These are phyloP conservation scores for Drosophila simulans DNA, from an alignment of 1,140 invertebrate species.

Conservation along the genomic window DNA sequence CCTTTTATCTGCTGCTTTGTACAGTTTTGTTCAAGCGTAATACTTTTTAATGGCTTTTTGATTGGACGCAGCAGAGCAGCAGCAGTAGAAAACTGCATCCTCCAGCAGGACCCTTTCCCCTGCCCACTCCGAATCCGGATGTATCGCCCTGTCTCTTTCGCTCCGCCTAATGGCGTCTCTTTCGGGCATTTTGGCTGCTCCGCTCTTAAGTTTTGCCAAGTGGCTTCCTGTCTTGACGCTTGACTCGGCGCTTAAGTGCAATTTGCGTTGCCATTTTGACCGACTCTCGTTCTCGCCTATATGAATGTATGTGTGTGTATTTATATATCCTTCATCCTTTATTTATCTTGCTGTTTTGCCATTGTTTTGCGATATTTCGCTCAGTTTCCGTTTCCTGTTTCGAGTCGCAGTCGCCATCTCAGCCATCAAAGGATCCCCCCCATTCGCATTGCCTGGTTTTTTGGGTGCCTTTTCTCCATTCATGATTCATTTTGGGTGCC, in stretches of 20 bases:
- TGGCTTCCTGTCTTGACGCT: constrained; percentile 79
- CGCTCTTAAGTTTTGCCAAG: constrained; percentile 65
- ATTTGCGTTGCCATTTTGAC: constrained; percentile 80
- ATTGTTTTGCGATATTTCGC: constrained; percentile 66
- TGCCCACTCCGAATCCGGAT: neutral
- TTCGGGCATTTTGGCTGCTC: neutral
- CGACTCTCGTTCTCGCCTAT: constrained; percentile 13
- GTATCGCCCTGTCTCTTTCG: neutral
- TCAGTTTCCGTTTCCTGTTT: constrained; percentile 76
- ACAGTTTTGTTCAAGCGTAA: constrained; percentile 81
- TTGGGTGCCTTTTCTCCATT: constrained; percentile 20
- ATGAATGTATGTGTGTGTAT: neutral
- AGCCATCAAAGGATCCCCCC: constrained; percentile 13
- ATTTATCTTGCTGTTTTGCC: constrained; percentile 54
- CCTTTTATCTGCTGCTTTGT: constrained; percentile 77
- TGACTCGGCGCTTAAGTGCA: constrained; percentile 80
- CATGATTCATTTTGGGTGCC: constrained; percentile 31
- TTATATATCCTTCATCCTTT: constrained; percentile 14
- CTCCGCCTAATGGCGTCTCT: neutral
- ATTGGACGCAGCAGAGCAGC: constrained; percentile 71
- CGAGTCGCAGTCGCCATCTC: constrained; percentile 37
- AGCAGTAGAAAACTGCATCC: constrained; percentile 30
- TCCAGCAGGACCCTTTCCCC: constrained; percentile 7
- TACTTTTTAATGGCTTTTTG: constrained; percentile 84
- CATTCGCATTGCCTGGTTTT: constrained; percentile 3